Percentiles rank a stretch among this genome's conserved stretches.
Conservation (phyloP, 2,888 invertebrate genomes). For the Polyommatus icarus region DNA sequence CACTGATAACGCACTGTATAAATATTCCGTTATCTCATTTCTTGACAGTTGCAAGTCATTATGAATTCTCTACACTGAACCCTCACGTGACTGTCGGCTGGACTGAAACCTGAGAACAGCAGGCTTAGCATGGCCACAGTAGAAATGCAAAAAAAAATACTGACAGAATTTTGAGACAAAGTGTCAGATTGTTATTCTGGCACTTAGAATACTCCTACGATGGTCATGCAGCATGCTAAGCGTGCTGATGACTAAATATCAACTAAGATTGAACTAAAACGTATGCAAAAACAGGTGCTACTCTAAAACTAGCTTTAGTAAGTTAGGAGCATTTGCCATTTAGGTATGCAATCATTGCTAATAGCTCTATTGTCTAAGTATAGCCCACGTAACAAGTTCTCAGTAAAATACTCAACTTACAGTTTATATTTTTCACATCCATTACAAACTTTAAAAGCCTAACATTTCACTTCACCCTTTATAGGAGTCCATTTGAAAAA, state of each 20-base stretch:
- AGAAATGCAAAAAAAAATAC: not conserved
- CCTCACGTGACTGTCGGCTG: conserved; percentile 36
- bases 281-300: too few relatives aligned
- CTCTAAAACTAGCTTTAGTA: too few relatives aligned
- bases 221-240: too few relatives aligned
- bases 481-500: conserved; percentile 5
- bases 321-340: too few relatives aligned
- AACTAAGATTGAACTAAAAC: too few relatives aligned
- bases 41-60: conserved; percentile 41
- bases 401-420: not conserved
- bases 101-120: not conserved
- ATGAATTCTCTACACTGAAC: conserved; percentile 46
- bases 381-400: not conserved
- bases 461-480: conserved; percentile 1
- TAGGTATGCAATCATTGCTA: not conserved
- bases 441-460: not conserved
- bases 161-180: not conserved
- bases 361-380: not conserved
- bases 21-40: conserved; percentile 1
- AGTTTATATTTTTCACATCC: not conserved
- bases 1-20: not conserved
- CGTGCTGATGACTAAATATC: not conserved
- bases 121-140: not conserved
- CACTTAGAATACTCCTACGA: too few relatives aligned
- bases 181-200: too few relatives aligned